phyloP scores from a whole-genome alignment of 2,888 invertebrate genomes.

The Eristalis arbustorum region DNA sequence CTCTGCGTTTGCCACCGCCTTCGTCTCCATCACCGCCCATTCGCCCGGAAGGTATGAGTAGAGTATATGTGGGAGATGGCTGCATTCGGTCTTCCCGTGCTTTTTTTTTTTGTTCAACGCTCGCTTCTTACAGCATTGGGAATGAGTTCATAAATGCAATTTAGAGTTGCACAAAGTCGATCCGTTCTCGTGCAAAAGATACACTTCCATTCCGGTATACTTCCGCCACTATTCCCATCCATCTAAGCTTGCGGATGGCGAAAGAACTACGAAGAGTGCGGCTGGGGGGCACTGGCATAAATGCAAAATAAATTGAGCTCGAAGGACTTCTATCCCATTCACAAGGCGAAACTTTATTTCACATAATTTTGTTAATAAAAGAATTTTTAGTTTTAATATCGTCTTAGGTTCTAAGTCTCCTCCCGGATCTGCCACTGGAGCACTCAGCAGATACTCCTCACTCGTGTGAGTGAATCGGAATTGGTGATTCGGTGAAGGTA shows the following conservation, averaged over 20 bases:
- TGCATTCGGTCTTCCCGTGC: conserved; percentile 13
- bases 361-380: conserved; percentile 66
- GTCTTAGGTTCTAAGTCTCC: conserved; percentile 58
- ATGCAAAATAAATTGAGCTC: conserved; percentile 69
- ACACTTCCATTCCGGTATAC: conserved; percentile 17
- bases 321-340: conserved; percentile 53
- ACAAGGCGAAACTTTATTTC: conserved; percentile 66
- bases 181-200: conserved; percentile 33
- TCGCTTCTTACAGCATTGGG: conserved; percentile 50
- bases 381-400: conserved; percentile 60
- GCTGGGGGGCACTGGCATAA: conserved; percentile 48
- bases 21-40: too few relatives aligned
- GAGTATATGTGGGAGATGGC: background rate
- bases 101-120: background rate
- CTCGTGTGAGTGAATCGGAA: background rate
- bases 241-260: background rate
- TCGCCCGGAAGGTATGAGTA: background rate
- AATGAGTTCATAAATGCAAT: conserved; percentile 68
- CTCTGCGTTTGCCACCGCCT: background rate
- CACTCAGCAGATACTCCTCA: background rate
- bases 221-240: background rate
- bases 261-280: background rate
- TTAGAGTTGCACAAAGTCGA: conserved; percentile 61
- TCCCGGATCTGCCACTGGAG: background rate
- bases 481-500: background rate